Percentiles rank a stretch among this genome's conserved stretches.
Evolutionary conservation across 2,113 vertebrate genomes (phyloP).

Genomic region (Onychorhynchus coronatus): DNA sequence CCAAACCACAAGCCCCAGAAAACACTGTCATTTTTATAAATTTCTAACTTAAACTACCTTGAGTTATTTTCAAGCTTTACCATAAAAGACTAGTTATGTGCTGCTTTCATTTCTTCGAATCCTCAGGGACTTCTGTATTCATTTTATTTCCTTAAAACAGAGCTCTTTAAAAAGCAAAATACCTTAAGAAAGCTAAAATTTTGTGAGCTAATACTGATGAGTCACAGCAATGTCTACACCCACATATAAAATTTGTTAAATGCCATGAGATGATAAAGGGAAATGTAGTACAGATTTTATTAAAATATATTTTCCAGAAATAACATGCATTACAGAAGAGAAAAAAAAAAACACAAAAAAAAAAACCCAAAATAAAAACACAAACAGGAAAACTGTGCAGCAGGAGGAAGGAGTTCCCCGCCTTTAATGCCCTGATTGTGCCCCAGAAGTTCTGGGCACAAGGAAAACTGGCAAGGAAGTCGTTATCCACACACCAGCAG

Average conservation of each 20-base stretch:
- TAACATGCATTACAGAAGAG: not conserved
- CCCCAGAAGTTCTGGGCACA: too few species aligned
- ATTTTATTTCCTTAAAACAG: not conserved
- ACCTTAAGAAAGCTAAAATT: not conserved
- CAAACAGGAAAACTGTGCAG: too few species aligned
- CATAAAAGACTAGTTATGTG: not conserved
- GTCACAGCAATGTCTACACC: not conserved
- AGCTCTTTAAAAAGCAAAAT: not conserved
- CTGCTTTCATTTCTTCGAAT: not conserved
- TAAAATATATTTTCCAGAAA: not conserved
- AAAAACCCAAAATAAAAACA: too few species aligned
- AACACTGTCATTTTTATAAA: not conserved
- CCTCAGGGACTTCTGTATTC: not conserved
- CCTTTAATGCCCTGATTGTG: too few species aligned
- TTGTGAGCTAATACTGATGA: not conserved
- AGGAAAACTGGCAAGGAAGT: not conserved
- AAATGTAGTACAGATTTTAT: not conserved
- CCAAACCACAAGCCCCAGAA: not conserved
- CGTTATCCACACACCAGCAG: not conserved
- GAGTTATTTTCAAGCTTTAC: not conserved
- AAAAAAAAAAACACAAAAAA: too few species aligned
- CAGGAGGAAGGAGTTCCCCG: too few species aligned
- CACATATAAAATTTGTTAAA: not conserved
- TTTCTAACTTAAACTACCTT: not conserved
- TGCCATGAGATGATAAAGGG: not conserved